Conservation (phyloP, 1,140 invertebrate species). For the Caerostris extrusa region DNA sequence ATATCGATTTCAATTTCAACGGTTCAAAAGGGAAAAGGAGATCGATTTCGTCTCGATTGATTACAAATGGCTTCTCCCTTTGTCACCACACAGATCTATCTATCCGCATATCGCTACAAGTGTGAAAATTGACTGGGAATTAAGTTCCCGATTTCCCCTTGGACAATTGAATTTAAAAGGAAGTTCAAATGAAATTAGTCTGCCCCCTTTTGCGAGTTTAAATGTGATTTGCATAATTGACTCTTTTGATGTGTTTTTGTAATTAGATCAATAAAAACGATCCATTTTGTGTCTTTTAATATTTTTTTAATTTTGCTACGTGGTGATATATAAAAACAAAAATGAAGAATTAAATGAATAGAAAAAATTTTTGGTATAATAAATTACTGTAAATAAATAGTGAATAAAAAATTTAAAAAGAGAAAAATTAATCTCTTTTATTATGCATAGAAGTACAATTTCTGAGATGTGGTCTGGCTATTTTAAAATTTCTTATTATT, state of each 20-base stretch:
- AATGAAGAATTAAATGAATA: no score
- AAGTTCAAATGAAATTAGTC: not conserved
- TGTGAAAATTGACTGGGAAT: not conserved
- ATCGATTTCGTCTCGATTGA: constrained; percentile 7
- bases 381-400: no score
- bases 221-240: not conserved
- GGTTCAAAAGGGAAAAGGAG: not conserved
- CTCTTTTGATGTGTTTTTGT: not conserved
- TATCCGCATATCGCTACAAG: not conserved
- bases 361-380: no score
- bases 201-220: not conserved
- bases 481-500: no score
- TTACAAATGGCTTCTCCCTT: not conserved
- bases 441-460: no score
- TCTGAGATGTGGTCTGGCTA: no score
- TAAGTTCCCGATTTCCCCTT: not conserved
- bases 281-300: no score
- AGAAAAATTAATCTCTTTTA: no score
- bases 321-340: no score
- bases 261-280: no score
- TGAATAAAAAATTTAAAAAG: no score
- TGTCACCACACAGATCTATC: not conserved
- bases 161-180: not conserved
- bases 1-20: not conserved
- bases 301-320: no score